Base-by-base conservation (phyloP, 2,797 vertebrate species). In the Alca torda region DNA sequence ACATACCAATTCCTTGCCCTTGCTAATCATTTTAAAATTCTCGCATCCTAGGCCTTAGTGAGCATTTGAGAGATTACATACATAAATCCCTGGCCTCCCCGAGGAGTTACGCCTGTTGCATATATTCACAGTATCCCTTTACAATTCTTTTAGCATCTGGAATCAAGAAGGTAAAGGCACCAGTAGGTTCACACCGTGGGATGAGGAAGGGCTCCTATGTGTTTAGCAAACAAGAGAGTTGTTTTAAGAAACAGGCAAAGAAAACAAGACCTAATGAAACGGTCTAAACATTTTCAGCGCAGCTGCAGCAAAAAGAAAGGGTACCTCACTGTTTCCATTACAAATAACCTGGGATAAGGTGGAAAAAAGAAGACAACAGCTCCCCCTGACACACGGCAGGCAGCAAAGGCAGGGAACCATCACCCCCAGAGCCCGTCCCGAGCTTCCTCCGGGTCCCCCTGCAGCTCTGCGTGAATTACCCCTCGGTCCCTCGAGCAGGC, bases 131-230 rank as follows among this genome's bases (percentile, higher is more conserved):
- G 46, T 6, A 65, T 45, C 88, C 56, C 50, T 24, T 33, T 39
- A 13, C 30, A 11, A 11, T 18, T 23, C 16, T 41, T 69, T 77
- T 23, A 31, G 50, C 60, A 35, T 21, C 65, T 37, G 35, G 63
- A 25, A 61, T 70, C 19, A 14, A 75, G 82, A 25, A 61, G 57
- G 75, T 18, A 73, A 82, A 59, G 8, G 28, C 48, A 41, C 5
- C 4, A 2, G 41, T 0, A n/a, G 64, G 70, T 13, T 63, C 59
- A 16, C 33, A 28, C 19, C 0, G 0, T 1, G 39, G 0, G 6
- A n/a, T 19, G 57, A 51, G 18, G 54, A 26, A 39, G 39, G 48
- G 19, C 24, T 60, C 39, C 60, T 10, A 2, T 1, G 12, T 51
- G 63, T 35, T 65, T 10, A 70, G 48, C 24, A 78, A 79, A 69